Evolutionary conservation across 2,888 invertebrate species (phyloP), one percentile per base, ranked within the genome.

Genomic region (Cephus sareptanus): DNA sequence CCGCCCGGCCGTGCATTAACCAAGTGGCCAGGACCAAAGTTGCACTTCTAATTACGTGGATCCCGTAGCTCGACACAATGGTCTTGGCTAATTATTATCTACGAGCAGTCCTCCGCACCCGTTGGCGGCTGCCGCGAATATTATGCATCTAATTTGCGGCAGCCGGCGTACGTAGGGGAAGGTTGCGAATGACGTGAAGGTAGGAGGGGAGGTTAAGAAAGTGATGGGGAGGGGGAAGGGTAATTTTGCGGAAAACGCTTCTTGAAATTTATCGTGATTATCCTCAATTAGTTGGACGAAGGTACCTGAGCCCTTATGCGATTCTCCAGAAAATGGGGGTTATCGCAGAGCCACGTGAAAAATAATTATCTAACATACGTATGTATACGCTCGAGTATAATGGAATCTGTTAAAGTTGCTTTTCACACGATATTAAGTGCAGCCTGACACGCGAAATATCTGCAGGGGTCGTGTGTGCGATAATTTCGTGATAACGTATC

Each of bases 11-110:
- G 56, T 56, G 23, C 56, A 23, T 56, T 56, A 56, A 23, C 56
- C 23, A 56, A 56, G 75, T 30, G 77, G 75, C 75, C 68, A 75
- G 77, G 69, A 40, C 31, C 79, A 73, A 80, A 78, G 75, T 78
- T 71, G 76, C 79, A 80, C 79, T 80, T 78, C 76, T 80, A 80
- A 80, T 80, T 80, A 80, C 79, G 73, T 76, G 33, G 76, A 78
- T 78, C 75, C 78, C 73, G 73, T 31, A 34, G 56, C 37, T 56
- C 77, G 70, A 76, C 74, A 74, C 68, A 73, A 74, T 77, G 78
- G 79, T 80, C 79, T 74, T 78, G 76, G 76, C 77, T 80, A 80
- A 80, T 79, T 80, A 80, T 80, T 80, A 80, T 80, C 77, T 78
- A 80, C 77, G 77, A 80, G 78, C 76, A 78, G 79, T 78, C 75